Conservation (phyloP, 2,113 vertebrate species). For the Myiagra hebetior region DNA sequence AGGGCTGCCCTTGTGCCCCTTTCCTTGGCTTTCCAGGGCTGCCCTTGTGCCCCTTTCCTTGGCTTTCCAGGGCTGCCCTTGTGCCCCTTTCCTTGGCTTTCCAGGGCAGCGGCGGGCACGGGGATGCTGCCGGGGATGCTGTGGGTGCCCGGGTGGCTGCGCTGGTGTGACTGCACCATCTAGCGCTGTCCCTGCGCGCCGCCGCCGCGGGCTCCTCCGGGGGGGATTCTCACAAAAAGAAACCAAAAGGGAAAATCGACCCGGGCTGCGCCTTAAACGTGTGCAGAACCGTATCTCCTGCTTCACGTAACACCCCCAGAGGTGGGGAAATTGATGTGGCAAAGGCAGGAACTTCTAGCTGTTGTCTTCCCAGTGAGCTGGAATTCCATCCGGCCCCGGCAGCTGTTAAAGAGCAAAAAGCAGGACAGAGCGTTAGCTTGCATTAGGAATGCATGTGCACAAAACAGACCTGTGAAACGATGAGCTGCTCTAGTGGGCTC, state of each 20-base stretch:
- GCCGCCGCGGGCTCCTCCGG: not conserved
- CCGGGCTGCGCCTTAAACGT: rapidly evolving
- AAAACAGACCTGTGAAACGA: not conserved
- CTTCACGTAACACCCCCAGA: not conserved
- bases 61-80: not conserved
- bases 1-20: not conserved
- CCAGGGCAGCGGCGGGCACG: rapidly evolving
- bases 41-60: too few species aligned
- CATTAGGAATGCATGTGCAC: rapidly evolving
- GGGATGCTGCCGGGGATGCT: not conserved
- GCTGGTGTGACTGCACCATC: not conserved
- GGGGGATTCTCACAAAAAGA: not conserved
- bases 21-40: not conserved
- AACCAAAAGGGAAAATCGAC: not conserved
- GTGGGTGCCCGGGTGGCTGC: not conserved
- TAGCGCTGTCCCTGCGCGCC: not conserved
- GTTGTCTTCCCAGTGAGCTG: not conserved
- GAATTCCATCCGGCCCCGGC: not conserved
- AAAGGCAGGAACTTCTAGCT: not conserved
- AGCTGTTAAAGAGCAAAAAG: not conserved
- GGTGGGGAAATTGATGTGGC: not conserved
- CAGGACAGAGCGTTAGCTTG: not conserved
- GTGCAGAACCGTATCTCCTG: rapidly evolving
- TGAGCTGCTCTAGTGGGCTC: not conserved
- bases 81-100: not conserved